Evolutionary conservation across 2,888 invertebrate genomes (phyloP).

Genomic region (Ectropis crepuscularia): DNA sequence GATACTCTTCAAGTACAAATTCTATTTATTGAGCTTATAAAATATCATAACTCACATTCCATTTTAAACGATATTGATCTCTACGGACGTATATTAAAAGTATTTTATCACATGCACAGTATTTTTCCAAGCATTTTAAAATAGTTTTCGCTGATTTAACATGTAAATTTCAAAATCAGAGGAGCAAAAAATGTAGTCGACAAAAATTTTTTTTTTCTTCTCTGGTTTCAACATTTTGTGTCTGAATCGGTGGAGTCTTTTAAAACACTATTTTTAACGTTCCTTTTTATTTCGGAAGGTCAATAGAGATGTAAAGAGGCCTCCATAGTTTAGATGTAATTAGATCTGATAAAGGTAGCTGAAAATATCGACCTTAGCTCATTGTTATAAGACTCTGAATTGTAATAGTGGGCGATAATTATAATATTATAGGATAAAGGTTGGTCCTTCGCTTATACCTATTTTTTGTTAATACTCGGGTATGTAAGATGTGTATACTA

Average conservation of each 20-base stretch:
- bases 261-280: constrained; percentile 39
- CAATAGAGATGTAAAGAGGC: constrained; percentile 30
- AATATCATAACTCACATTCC: constrained; percentile 45
- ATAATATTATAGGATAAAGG: constrained; percentile 13
- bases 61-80: constrained; percentile 55
- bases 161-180: too few relatives aligned
- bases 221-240: too few relatives aligned
- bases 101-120: constrained; percentile 50
- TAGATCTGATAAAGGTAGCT: constrained; percentile 28
- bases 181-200: too few relatives aligned
- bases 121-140: constrained; percentile 49
- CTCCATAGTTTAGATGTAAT: constrained; percentile 24
- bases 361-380: constrained; percentile 26
- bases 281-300: constrained; percentile 30
- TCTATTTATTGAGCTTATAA: constrained; percentile 21
- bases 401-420: constrained; percentile 25
- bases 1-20: constrained; percentile 16
- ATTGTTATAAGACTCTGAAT: constrained; percentile 25
- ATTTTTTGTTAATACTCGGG: neutral
- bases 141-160: too few relatives aligned
- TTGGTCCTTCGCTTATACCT: constrained; percentile 23
- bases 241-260: constrained; percentile 3
- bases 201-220: too few relatives aligned
- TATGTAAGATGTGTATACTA: too few relatives aligned
- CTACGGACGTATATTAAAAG: constrained; percentile 46